These are phyloP conservation scores for Melanophora roralis DNA, from an alignment of 2,888 invertebrate genomes.

Conservation along the genomic window DNA sequence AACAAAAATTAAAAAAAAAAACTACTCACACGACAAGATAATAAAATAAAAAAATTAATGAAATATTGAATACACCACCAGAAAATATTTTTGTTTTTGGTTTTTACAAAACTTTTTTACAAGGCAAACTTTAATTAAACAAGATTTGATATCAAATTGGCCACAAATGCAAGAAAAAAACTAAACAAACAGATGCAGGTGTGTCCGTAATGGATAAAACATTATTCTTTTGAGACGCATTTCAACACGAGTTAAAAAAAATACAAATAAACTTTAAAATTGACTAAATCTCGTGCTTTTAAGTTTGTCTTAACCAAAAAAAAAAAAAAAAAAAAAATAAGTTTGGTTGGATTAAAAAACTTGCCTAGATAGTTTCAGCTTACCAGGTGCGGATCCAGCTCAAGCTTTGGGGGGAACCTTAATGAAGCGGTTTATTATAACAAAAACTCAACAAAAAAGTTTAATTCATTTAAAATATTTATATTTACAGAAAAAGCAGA, in stretches of 20 bases:
- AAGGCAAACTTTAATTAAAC: constrained; percentile 37
- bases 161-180: constrained; percentile 28
- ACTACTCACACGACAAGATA: constrained; percentile 24
- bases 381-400: too few species aligned
- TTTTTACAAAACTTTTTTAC: constrained; percentile 40
- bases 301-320: neutral
- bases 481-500: too few species aligned
- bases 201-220: neutral
- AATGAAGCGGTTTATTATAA: too few species aligned
- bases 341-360: constrained; percentile 44
- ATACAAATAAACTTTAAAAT: constrained; percentile 54
- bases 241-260: constrained; percentile 55
- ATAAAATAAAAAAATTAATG: constrained; percentile 23
- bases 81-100: constrained; percentile 17
- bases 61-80: constrained; percentile 9
- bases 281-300: constrained; percentile 57
- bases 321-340: constrained; percentile 27
- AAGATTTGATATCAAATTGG: constrained; percentile 53
- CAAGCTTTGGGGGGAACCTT: too few species aligned
- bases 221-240: constrained; percentile 35
- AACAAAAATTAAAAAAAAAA: constrained; percentile 43
- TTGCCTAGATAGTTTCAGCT: constrained; percentile 36
- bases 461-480: too few species aligned
- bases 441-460: too few species aligned
- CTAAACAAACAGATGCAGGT: constrained; percentile 14